Evolutionary conservation across 2,888 invertebrate genomes (phyloP).

Genomic region (Monopis laevigella): DNA sequence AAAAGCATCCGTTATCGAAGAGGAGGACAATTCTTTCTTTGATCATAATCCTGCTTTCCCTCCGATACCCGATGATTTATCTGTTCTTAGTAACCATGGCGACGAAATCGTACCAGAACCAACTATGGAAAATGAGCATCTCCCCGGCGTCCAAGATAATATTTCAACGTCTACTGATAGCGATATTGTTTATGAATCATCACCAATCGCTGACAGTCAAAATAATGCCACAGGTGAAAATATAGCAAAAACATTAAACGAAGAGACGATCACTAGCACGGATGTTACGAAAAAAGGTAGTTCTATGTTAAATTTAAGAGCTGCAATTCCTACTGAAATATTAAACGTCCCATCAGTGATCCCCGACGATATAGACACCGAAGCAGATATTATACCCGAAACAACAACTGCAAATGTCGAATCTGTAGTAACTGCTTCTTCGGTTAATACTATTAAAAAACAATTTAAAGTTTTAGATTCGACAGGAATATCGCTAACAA

Average conservation of each 20-base stretch:
- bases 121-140: constrained; percentile 29
- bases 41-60: constrained; percentile 59
- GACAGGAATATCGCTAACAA: too few relatives aligned
- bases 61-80: constrained; percentile 53
- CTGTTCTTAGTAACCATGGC: constrained; percentile 45
- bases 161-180: constrained; percentile 27
- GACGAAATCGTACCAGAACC: constrained; percentile 47
- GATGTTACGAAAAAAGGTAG: too few relatives aligned
- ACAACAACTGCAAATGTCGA: neutral
- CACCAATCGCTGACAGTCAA: too few relatives aligned
- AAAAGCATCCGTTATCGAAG: constrained; percentile 28
- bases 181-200: neutral
- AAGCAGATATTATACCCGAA: neutral
- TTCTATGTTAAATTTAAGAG: constrained; percentile 43
- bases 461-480: too few relatives aligned
- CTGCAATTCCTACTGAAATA: constrained; percentile 48
- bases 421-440: neutral
- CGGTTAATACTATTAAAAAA: too few relatives aligned
- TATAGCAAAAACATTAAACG: too few relatives aligned
- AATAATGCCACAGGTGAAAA: too few relatives aligned
- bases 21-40: constrained; percentile 41
- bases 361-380: constrained; percentile 28
- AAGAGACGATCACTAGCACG: too few relatives aligned
- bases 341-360: constrained; percentile 34
- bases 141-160: constrained; percentile 21